Evolutionary conservation across 2,113 vertebrate species (phyloP).

Genomic region (Neoarius graeffei): DNA sequence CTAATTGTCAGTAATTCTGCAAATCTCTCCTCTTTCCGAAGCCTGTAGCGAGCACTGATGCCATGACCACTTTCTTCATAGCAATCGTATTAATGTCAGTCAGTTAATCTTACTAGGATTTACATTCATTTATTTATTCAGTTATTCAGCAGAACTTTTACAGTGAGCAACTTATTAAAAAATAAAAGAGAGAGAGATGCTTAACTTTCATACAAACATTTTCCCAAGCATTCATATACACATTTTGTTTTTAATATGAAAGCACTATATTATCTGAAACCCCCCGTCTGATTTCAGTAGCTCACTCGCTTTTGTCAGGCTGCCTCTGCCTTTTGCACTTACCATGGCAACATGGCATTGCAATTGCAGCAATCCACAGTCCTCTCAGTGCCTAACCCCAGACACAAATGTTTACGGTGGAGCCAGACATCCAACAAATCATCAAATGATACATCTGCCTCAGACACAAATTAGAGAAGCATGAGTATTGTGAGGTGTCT

Average conservation of each 20-base stretch:
- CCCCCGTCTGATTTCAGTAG: constrained; percentile 18
- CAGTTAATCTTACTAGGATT: constrained; percentile 21
- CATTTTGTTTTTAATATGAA: constrained; percentile 28
- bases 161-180: not conserved
- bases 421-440: constrained; percentile 5
- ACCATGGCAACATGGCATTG: constrained; percentile 26
- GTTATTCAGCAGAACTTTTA: constrained; percentile 16
- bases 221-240: not conserved
- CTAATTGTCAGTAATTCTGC: constrained; percentile 37
- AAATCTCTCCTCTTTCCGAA: constrained; percentile 8
- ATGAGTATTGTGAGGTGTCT: not conserved
- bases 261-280: constrained; percentile 7
- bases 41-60: constrained; percentile 24
- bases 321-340: constrained; percentile 16
- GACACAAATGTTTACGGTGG: constrained; percentile 29
- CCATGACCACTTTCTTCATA: constrained; percentile 25
- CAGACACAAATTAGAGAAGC: constrained; percentile 8
- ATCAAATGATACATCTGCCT: constrained; percentile 31
- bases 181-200: not conserved
- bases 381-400: not conserved
- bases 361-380: constrained; percentile 26
- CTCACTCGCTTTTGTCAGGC: constrained; percentile 12
- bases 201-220: not conserved
- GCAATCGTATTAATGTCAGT: constrained; percentile 34
- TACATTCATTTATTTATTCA: constrained; percentile 23